Conservation (phyloP, 1,140 invertebrate genomes). For the Dendrolimus kikuchii region DNA sequence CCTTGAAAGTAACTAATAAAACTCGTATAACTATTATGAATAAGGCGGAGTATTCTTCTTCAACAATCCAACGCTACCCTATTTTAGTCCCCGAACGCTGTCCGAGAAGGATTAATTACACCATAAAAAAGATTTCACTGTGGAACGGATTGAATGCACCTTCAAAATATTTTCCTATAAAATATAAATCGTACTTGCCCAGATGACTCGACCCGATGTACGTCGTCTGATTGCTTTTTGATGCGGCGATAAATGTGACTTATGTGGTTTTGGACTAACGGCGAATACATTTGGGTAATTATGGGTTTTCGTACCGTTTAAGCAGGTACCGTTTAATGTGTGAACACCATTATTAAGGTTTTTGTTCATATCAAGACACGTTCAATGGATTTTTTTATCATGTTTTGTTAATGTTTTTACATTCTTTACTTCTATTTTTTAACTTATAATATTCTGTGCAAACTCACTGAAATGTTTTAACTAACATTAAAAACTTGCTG, state of each 20-base stretch:
- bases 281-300: slow-evolving; percentile 55
- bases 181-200: slow-evolving; percentile 18
- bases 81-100: too few relatives aligned
- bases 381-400: too few relatives aligned
- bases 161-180: slow-evolving; percentile 31
- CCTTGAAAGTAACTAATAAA: too few relatives aligned
- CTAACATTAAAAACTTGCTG: too few relatives aligned
- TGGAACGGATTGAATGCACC: slow-evolving; percentile 52
- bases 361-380: slow-evolving; percentile 3
- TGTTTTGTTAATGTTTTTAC: too few relatives aligned
- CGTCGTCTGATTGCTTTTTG: slow-evolving; percentile 69
- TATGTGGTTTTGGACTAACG: slow-evolving; percentile 58
- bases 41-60: too few relatives aligned
- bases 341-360: slow-evolving; percentile 60
- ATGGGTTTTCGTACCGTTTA: slow-evolving; percentile 53
- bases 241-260: slow-evolving; percentile 68
- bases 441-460: too few relatives aligned
- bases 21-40: too few relatives aligned
- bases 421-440: too few relatives aligned
- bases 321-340: slow-evolving; percentile 54
- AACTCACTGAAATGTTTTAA: too few relatives aligned
- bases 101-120: too few relatives aligned
- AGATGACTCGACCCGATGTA: slow-evolving; percentile 47
- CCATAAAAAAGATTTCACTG: slow-evolving; percentile 5
- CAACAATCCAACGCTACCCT: too few relatives aligned